Conservation (phyloP, 2,888 invertebrate genomes). For the Drosophila rellima region DNA sequence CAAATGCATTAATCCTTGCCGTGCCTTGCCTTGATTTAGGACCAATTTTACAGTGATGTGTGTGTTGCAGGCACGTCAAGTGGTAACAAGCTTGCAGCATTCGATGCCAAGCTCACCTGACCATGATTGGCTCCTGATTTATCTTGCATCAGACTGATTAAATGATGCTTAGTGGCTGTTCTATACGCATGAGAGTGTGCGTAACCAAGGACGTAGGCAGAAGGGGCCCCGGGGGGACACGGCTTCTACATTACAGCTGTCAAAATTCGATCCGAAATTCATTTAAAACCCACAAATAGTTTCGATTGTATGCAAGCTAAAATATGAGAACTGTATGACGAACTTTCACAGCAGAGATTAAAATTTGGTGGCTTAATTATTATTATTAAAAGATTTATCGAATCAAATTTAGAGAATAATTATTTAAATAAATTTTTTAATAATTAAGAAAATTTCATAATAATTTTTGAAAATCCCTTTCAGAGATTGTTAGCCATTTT, state of each 20-base stretch:
- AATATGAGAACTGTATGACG: no score
- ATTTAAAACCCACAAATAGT: background rate
- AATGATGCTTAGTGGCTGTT: slow-evolving; percentile 70
- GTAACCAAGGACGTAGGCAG: background rate
- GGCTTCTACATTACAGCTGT: background rate
- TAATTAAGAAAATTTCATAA: no score
- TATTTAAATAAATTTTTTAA: no score
- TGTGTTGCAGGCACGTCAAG: slow-evolving; percentile 42
- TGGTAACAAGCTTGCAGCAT: slow-evolving; percentile 44
- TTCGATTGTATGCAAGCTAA: background rate
- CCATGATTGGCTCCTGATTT: slow-evolving; percentile 74
- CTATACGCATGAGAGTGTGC: background rate
- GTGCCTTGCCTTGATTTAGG: slow-evolving; percentile 74
- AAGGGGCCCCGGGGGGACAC: background rate
- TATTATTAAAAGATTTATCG: no score
- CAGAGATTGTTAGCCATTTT: no score
- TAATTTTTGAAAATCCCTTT: no score
- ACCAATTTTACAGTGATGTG: slow-evolving; percentile 62
- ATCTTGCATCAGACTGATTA: slow-evolving; percentile 75
- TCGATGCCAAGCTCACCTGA: slow-evolving; percentile 36
- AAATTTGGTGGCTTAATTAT: no score
- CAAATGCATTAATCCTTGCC: slow-evolving; percentile 75
- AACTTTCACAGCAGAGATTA: no score
- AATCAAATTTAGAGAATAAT: no score
- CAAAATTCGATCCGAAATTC: background rate